phyloP scores from a whole-genome alignment of 2,888 invertebrate genomes.

The Pherbina coryleti region DNA sequence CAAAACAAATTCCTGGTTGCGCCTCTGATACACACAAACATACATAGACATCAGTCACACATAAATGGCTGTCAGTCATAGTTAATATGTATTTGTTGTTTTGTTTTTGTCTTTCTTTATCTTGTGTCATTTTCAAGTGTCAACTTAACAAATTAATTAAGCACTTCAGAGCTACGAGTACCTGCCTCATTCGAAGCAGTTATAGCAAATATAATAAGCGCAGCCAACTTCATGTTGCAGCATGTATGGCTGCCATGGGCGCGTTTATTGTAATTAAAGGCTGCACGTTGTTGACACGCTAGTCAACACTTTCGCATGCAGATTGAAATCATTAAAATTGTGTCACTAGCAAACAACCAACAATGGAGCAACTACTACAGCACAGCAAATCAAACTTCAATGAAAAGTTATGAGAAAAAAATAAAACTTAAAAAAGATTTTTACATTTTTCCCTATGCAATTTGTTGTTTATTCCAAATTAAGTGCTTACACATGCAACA shows the following conservation, averaged over 20 bases:
- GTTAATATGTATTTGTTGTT: background rate
- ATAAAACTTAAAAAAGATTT: no score
- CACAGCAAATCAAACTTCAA: no score
- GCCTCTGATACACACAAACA: no score
- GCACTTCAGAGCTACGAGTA: no score
- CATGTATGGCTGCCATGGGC: background rate
- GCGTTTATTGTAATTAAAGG: background rate
- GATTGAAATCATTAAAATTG: background rate
- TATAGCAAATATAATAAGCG: background rate
- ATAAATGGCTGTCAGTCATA: constrained; percentile 2
- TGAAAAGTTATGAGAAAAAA: no score
- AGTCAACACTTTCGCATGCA: background rate
- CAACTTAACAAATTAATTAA: no score
- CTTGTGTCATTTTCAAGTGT: background rate
- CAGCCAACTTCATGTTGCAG: no score
- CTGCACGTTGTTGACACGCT: background rate
- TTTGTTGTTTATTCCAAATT: no score
- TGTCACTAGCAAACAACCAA: background rate
- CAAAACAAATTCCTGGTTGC: no score
- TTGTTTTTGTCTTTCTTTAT: background rate
- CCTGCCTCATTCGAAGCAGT: background rate
- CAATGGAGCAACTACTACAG: background rate
- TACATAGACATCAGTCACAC: background rate
- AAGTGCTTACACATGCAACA: no score
- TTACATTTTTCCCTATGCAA: no score